Evolutionary conservation across 2,797 vertebrate species (phyloP), one percentile per base, ranked within the genome.

Genomic region (Hipposideros larvatus): DNA sequence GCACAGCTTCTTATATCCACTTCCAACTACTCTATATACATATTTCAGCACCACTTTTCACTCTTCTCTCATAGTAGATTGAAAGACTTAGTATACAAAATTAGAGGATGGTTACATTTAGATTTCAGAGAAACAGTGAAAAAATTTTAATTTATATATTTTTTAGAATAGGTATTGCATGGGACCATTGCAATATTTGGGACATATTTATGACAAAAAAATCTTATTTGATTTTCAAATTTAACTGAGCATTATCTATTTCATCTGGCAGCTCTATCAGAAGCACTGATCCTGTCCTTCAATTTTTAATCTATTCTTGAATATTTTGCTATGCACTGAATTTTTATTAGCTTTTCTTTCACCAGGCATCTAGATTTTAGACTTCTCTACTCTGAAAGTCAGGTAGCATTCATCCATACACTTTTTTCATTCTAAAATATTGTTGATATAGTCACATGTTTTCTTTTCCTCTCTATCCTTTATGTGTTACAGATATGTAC

Each of bases 181-280:
- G 10, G 53, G 53, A 55, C n/a, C 24, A 11, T 41, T 41, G 41
- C 28, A 68, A 79, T 90, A 10, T 66, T 65, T 86, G 6, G 3
- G n/a, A 66, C 43, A 63, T 13, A 71, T 6, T 51, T 79, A 7
- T 75, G 24, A 15, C 24, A 43, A 19, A 59, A 18, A 59, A 88
- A 71, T 43, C 1, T 41, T 77, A 66, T 31, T 95, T 85, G 37
- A 79, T 94, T 88, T 90, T 75, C 7, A 68, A 53, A 88, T 88
- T 73, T 82, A 77, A 82, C 65, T 31, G 11, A 28, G 13, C 41
- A 2, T 83, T 31, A 37, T 41, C 13, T 82, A 19, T 80, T 85
- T 84, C 37, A 75, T 9, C 22, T 74, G 18, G 53, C 2, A 78
- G 11, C 4, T 71, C 16, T 61, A 61, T 6, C 2, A 89, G 43